Conservation (phyloP, 2,888 invertebrate species). For the Formica aserva region DNA sequence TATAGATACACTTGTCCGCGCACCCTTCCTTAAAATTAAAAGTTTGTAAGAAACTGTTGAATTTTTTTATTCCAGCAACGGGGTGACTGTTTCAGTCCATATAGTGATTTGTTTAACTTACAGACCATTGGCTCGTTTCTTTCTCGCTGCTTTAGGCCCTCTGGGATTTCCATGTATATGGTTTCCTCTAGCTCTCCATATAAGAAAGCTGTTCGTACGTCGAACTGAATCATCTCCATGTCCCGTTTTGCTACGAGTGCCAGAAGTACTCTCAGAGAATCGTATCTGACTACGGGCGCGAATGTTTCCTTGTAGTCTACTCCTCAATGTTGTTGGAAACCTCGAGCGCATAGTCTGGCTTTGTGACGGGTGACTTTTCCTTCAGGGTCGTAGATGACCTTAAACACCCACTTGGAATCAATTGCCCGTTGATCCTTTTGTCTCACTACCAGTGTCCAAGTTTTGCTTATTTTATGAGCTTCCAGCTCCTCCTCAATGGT, state of each 20-base stretch:
- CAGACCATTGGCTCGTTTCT: not conserved
- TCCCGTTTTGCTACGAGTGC: not conserved
- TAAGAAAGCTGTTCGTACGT: not conserved
- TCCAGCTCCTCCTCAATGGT: too few relatives aligned
- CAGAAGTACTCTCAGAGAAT: not conserved
- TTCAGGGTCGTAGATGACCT: too few relatives aligned
- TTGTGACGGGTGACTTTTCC: too few relatives aligned
- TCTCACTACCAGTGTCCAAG: too few relatives aligned
- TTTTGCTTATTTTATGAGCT: too few relatives aligned
- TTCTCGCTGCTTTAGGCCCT: not conserved
- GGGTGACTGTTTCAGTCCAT: not conserved
- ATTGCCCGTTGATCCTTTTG: too few relatives aligned
- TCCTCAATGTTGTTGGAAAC: too few relatives aligned
- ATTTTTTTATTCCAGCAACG: constrained; percentile 3
- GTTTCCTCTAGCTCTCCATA: not conserved
- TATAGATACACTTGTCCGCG: not conserved
- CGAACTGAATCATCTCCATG: not conserved
- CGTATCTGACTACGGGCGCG: not conserved
- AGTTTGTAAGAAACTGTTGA: not conserved
- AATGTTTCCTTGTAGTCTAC: too few relatives aligned
- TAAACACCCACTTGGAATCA: too few relatives aligned
- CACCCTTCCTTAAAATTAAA: not conserved
- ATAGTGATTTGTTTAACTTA: not conserved
- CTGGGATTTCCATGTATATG: not conserved
- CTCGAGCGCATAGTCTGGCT: too few relatives aligned